A percentile compares a stretch with the other conserved stretches of the same genome.
phyloP scores from a whole-genome alignment of 2,113 vertebrate genomes.

The Trochalopteron elliotii region DNA sequence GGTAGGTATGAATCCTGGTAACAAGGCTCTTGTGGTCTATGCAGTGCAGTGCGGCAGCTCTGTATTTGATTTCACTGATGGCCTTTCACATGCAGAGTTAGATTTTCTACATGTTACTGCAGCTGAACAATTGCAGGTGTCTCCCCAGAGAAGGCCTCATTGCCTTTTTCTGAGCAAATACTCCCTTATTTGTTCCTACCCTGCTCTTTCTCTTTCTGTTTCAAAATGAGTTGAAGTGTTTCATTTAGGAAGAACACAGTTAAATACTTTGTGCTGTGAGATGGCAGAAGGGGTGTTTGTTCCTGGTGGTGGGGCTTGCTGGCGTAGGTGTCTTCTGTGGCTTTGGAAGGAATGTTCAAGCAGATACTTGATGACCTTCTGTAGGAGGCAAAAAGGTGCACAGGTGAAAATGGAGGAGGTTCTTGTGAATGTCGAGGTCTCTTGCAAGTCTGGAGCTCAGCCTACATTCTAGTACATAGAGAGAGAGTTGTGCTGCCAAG shows the following conservation, averaged over 20 bases:
- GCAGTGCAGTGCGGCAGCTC: not conserved
- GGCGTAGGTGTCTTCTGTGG: not conserved
- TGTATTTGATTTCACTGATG: not conserved
- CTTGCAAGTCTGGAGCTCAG: slow-evolving; percentile 13
- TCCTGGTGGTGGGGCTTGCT: not conserved
- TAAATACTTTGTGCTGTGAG: not conserved
- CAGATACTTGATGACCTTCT: not conserved
- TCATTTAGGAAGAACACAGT: not conserved
- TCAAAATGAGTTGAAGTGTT: not conserved
- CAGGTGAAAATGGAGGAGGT: slow-evolving; percentile 39
- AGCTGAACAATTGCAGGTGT: not conserved
- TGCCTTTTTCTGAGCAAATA: not conserved
- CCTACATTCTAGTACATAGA: not conserved
- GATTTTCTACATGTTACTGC: not conserved
- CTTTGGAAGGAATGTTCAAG: not conserved
- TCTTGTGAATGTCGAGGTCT: slow-evolving; percentile 6
- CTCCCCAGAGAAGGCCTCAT: not conserved
- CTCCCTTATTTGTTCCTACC: not conserved
- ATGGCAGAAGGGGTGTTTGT: not conserved
- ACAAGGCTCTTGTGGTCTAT: not conserved
- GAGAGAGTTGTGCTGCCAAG: not conserved
- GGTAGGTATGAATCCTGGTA: not conserved
- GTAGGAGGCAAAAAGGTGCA: not conserved
- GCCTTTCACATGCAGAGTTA: not conserved
- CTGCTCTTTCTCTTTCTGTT: not conserved